Evolutionary conservation across 1,140 invertebrate species (phyloP).

Genomic region (Mylabris phalerata): DNA sequence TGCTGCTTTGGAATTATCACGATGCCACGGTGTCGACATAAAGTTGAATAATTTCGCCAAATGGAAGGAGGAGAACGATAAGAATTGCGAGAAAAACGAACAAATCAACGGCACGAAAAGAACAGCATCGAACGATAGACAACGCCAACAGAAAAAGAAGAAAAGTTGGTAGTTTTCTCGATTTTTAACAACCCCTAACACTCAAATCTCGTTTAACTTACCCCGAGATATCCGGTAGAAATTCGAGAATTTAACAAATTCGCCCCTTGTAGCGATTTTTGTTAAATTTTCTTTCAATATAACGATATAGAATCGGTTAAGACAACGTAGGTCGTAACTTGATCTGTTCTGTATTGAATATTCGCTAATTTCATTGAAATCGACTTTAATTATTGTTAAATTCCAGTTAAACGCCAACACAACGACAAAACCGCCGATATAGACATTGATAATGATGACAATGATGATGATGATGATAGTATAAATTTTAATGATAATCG

Average conservation of each 20-base stretch:
- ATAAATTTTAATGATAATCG: slow-evolving; percentile 31
- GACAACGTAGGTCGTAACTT: too few species aligned
- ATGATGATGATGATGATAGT: slow-evolving; percentile 31
- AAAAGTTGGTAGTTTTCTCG: background rate
- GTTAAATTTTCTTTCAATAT: too few species aligned
- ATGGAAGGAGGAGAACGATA: slow-evolving; percentile 19
- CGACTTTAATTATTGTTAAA: too few species aligned
- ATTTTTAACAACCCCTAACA: background rate
- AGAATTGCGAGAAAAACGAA: background rate
- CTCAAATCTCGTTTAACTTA: background rate
- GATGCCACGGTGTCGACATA: slow-evolving; percentile 4
- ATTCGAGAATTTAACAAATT: background rate
- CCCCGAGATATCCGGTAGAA: too few species aligned
- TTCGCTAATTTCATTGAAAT: too few species aligned
- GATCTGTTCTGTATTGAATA: too few species aligned
- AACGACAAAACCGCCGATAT: too few species aligned
- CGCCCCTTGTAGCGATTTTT: too few species aligned
- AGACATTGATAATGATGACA: slow-evolving; percentile 33
- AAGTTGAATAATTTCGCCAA: slow-evolving; percentile 20
- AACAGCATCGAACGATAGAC: slow-evolving; percentile 25
- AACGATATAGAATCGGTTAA: too few species aligned
- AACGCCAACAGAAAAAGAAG: slow-evolving; percentile 6
- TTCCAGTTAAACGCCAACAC: too few species aligned
- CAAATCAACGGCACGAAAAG: slow-evolving; percentile 22
- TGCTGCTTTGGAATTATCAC: slow-evolving; percentile 30